Conservation (phyloP, 2,113 vertebrate species). For the Mastomys natalensis region DNA sequence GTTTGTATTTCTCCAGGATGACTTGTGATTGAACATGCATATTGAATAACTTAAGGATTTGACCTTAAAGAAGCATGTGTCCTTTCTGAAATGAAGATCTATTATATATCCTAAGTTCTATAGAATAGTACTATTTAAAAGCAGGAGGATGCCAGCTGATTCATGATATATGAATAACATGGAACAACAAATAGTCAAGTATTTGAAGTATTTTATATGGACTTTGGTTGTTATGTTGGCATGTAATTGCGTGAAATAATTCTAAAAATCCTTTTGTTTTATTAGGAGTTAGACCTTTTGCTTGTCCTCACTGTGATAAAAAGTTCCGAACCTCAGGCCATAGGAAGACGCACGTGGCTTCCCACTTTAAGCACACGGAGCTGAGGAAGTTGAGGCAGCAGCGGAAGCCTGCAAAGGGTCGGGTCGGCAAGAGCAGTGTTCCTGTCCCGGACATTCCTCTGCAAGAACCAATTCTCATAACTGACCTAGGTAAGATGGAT, state of each 20-base stretch:
- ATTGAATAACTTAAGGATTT: background rate
- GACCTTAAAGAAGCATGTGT: background rate
- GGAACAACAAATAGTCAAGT: background rate
- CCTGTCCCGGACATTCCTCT: slow-evolving; percentile 95
- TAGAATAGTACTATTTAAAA: background rate
- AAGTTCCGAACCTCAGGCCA: slow-evolving; percentile 98
- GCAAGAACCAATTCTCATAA: slow-evolving; percentile 99
- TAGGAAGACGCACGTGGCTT: slow-evolving; percentile 97
- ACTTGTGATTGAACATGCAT: background rate
- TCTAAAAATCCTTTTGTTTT: background rate
- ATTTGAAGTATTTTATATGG: background rate
- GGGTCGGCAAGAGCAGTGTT: slow-evolving; percentile 91
- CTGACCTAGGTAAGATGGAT: slow-evolving; percentile 92
- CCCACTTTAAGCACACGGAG: slow-evolving; percentile 96
- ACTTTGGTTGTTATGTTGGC: background rate
- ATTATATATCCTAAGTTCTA: accelerated
- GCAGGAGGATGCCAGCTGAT: background rate
- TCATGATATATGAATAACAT: background rate
- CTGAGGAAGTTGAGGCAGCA: slow-evolving; percentile 95
- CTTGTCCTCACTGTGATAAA: slow-evolving; percentile 99
- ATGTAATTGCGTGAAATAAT: background rate
- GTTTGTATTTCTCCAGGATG: background rate
- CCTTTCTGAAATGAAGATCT: background rate
- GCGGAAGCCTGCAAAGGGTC: slow-evolving; percentile 92
- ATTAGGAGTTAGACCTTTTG: slow-evolving; percentile 95